Conservation (phyloP, 1,140 invertebrate genomes). For the Stegodyphus mimosarum region DNA sequence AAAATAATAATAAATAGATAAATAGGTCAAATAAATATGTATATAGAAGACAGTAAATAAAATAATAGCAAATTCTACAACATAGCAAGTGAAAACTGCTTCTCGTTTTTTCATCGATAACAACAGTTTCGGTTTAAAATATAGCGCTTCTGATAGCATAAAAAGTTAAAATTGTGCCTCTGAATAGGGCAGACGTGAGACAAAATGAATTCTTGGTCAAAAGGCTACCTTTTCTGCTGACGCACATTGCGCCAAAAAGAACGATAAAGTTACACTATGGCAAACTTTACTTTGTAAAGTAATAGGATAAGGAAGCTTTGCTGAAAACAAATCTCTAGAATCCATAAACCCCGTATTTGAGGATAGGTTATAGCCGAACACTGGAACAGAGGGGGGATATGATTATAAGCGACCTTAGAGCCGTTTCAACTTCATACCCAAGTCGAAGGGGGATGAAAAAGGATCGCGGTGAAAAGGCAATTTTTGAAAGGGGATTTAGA, state of each 20-base stretch:
- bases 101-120: no score
- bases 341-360: conserved; percentile 56
- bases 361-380: conserved; percentile 40
- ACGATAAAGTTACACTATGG: background rate
- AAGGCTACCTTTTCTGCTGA: background rate
- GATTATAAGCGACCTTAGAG: background rate
- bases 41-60: no score
- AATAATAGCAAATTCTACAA: no score
- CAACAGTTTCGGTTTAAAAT: no score
- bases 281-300: conserved; percentile 17
- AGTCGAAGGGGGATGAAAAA: background rate
- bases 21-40: no score
- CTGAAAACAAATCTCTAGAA: conserved; percentile 57
- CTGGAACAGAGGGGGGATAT: background rate
- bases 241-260: conserved; percentile 2
- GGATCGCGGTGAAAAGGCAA: background rate
- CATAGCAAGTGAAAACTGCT: no score
- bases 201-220: background rate
- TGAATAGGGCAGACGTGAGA: no score
- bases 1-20: no score
- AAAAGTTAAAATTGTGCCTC: no score
- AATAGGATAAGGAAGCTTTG: conserved; percentile 56
- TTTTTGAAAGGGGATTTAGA: no score
- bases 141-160: no score
- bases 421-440: background rate